Evolutionary conservation across 1,140 invertebrate genomes (phyloP).

Genomic region (Orussus abietinus): DNA sequence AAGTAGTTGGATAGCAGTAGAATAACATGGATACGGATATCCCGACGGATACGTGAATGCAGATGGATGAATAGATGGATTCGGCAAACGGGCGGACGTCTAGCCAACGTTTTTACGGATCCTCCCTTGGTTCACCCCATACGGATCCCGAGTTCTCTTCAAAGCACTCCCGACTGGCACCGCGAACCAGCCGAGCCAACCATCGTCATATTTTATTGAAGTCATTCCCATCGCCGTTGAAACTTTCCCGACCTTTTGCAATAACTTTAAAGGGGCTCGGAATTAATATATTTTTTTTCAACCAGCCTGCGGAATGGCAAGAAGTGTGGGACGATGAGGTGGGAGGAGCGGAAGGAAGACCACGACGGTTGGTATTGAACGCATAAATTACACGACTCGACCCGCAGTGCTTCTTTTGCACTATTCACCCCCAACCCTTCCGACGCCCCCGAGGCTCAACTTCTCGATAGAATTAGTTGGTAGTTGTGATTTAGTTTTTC

Average conservation of each 20-base stretch:
- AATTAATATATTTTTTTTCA: slow-evolving; percentile 38
- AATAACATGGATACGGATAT: no score
- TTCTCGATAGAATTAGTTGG: slow-evolving; percentile 32
- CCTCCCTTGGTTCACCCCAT: no score
- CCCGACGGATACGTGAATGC: no score
- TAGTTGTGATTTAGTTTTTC: slow-evolving; percentile 36
- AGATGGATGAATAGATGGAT: no score
- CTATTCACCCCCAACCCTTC: slow-evolving; percentile 12
- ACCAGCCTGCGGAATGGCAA: background rate
- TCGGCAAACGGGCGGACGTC: no score
- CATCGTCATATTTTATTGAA: slow-evolving; percentile 24
- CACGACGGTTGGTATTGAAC: slow-evolving; percentile 33
- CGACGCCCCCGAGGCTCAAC: slow-evolving; percentile 14
- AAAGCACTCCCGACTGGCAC: no score
- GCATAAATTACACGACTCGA: slow-evolving; percentile 35
- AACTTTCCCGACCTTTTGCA: slow-evolving; percentile 32
- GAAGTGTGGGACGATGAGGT: slow-evolving; percentile 9
- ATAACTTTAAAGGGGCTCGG: slow-evolving; percentile 27
- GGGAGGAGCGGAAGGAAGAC: slow-evolving; percentile 10
- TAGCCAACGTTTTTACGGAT: no score
- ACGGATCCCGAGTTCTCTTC: no score
- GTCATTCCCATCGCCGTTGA: slow-evolving; percentile 32
- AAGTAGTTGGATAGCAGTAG: no score
- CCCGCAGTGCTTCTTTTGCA: slow-evolving; percentile 25
- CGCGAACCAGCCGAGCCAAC: slow-evolving; percentile 9